Conservation (phyloP, 2,113 vertebrate species). For the Thamnaconus septentrionalis region DNA sequence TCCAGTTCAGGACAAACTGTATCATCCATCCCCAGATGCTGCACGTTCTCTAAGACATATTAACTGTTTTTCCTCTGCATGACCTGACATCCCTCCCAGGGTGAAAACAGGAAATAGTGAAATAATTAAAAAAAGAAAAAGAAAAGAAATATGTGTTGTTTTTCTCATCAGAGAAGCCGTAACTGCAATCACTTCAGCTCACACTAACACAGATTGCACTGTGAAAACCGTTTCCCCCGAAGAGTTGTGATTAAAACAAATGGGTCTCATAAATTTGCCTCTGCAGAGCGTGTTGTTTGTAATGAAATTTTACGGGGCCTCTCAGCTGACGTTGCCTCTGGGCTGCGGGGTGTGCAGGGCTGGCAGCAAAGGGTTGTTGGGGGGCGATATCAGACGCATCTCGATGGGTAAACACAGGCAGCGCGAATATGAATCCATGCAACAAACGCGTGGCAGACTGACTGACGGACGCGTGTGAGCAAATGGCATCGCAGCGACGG, state of each 20-base stretch:
- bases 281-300: conserved; percentile 89
- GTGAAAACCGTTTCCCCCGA: conserved; percentile 71
- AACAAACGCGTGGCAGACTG: conserved; percentile 94
- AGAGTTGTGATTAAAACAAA: conserved; percentile 84
- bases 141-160: conserved; percentile 26
- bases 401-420: conserved; percentile 93
- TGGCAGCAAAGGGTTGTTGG: conserved; percentile 18
- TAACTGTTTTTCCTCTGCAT: conserved; percentile 28
- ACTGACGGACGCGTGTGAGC: conserved; percentile 77
- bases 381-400: conserved; percentile 92
- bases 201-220: conserved; percentile 79
- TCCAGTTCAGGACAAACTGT: no score
- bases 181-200: conserved; percentile 61
- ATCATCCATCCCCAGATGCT: background rate
- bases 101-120: background rate
- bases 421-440: conserved; percentile 94
- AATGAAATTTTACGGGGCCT: conserved; percentile 99
- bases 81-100: conserved; percentile 25
- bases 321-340: conserved; percentile 61
- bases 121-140: conserved; percentile 1
- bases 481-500: conserved; percentile 43
- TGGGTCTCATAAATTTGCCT: conserved; percentile 97
- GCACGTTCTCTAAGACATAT: conserved; percentile 1
- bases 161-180: conserved; percentile 37
- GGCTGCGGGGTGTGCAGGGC: conserved; percentile 24